A percentile compares a stretch with the other conserved stretches of the same genome.
Conservation (phyloP, 1,140 invertebrate species). For the Tyrophagus putrescentiae region DNA sequence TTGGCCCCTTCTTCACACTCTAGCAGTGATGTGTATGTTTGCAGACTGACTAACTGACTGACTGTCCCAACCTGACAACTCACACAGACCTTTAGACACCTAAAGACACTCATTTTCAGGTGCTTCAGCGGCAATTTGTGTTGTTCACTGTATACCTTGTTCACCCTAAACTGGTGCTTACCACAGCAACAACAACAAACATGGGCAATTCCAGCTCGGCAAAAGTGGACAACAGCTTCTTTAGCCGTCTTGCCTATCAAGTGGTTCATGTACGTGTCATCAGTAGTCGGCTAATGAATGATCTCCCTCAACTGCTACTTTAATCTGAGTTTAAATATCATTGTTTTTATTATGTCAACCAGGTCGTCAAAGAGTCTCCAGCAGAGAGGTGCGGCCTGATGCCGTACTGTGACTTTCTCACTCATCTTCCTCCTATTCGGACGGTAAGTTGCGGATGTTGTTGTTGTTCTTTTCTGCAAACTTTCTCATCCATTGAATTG, state of each 20-base stretch:
- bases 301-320: not conserved
- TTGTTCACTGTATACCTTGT: too few relatives aligned
- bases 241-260: not conserved
- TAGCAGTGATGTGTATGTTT: too few relatives aligned
- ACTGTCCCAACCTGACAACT: not conserved
- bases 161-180: too few relatives aligned
- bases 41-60: too few relatives aligned
- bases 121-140: too few relatives aligned
- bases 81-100: not conserved
- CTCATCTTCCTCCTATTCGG: not conserved
- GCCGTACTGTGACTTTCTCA: constrained; percentile 5
- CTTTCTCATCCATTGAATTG: too few relatives aligned
- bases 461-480: not conserved
- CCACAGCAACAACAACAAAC: too few relatives aligned
- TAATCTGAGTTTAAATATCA: not conserved
- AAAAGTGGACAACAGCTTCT: constrained; percentile 3
- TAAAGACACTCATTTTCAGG: too few relatives aligned
- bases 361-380: constrained; percentile 5
- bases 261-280: not conserved
- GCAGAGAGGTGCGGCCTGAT: not conserved
- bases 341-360: not conserved
- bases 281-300: too few relatives aligned
- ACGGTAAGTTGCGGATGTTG: not conserved
- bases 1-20: too few relatives aligned
- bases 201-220: constrained; percentile 1